Evolutionary conservation across 2,797 vertebrate genomes (phyloP), one percentile per base, ranked within the genome.

Genomic region (Enteromius afrohamiltoni): DNA sequence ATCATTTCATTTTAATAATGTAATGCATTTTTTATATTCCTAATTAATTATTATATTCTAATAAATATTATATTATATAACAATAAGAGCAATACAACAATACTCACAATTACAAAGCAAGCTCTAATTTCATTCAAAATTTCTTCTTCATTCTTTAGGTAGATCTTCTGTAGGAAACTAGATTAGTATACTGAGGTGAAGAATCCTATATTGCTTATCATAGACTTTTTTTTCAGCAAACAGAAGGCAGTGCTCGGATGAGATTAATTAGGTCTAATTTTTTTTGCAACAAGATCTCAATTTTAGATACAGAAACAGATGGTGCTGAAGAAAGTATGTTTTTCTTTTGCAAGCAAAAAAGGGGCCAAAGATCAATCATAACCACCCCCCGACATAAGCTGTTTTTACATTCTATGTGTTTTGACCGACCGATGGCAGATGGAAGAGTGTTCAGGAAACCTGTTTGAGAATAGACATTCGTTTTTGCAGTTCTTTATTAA

Each of bases 241-340:
- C 77, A 79, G 77, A 67, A 65, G 77, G 42, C 13, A 79, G 62
- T 65, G 60, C 26, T 17, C 42, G 29, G 58, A 67, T 65, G 26
- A 67, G 62, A 79, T 67, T 67, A 79, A 79, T 79, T 79, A 79
- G 45, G 62, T 51, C 42, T n/a, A 34, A 51, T 58, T 67, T 58
- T 23, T 1, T 53, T 9, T 21, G n/a, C 19, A 60, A 42, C 8
- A 51, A 51, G 53, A 76, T 55, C 42, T 76, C 8, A 2, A 42
- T 77, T 77, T 79, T 34, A 62, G 53, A 58, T 40, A 58, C 53
- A 77, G 45, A 67, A 79, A 79, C 77, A 78, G 77, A 67, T 78
- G 60, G 77, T 67, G 29, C 29, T 65, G 26, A 49, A 78, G 49
- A 78, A 49, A 29, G 23, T 26, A 40, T 21, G 60, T 34, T 47